Base-by-base conservation (phyloP, 2,797 vertebrate species). In the Helostoma temminkii region DNA sequence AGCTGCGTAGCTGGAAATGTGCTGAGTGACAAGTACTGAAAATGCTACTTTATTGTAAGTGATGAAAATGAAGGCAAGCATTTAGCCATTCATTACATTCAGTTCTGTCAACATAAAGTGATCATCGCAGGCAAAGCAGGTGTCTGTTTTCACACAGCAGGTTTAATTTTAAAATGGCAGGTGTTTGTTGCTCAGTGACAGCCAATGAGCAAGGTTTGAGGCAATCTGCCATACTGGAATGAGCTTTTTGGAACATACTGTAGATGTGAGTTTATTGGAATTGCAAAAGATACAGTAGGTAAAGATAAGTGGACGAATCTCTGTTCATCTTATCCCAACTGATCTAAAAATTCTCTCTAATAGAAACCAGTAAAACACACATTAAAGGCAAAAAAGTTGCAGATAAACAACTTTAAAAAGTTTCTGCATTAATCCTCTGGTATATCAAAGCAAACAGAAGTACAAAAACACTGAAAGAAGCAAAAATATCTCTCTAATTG, bases 131-230 rank as follows among this genome's bases (percentile, higher is more conserved):
- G 42, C 48, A 19, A 71, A 82, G 71, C 88, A 88, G 82, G 80
- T 85, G 86, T 71, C 63, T 43, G 74, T 81, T 75, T 66, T 76
- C 57, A 25, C 74, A 46, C 73, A 80, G 78, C 88, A 88, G 86
- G 81, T 88, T 76, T 84, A 74, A 85, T 82, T 75, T 82, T 41
- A 15, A 60, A 76, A 62, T 47, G 50, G 78, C 81, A 88, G 87
- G 85, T 88, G 81, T 80, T 82, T 66, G 85, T 36, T 30, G 58
- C 77, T 71, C 48, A 1, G 55, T 55, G 76, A 64, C 59, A 30
- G 71, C 67, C 83, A 69, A 65, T 61, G 63, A 80, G 74, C 46
- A 49, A 66, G 12, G 34, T 73, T 26, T 41, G 48, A 59, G 60
- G 75, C 86, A 83, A 61, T 57, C 56, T 83, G 86, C 74, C 81